Base-by-base conservation (phyloP, 2,888 invertebrate species). In the Coenonympha arcania region DNA sequence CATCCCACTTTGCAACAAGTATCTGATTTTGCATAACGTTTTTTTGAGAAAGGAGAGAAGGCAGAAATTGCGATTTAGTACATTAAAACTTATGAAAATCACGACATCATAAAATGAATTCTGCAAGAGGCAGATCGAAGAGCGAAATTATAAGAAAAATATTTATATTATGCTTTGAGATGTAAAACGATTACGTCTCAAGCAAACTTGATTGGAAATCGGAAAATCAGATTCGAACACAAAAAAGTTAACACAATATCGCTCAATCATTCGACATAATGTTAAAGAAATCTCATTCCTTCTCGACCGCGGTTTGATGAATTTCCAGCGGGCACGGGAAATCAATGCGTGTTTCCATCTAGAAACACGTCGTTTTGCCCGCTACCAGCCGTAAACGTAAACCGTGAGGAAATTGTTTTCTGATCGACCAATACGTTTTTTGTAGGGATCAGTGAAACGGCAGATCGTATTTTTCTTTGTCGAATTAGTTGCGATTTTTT, bases 281-380 rank as follows among this genome's bases (percentile, higher is more conserved):
- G 33, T 31, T 30, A 31, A 33, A 43, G 22, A 8, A 43, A 43
- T 33, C 43, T 31, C 31, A 43, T 43, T 43, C 33, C 13, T 31
- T 33, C 9, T 43, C 30, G 22, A 19, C 18, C 31, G 31, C 30
- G 43, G 31, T 31, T 31, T 19, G 31, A 22, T 13, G 20, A 43
- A 43, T 39, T 22, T 13, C 15, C 20, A 20, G 43, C 43, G 9
- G 31, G 20, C 31, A 31, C 20, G 33, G 30, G 30, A 43, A 43
- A 43, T 43, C 43, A 43, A 43, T 43, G 43, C 43, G 43, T 43
- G 43, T 33, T 31, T 43, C 22, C 31, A 43, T 33, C 43, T 31
- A 43, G 43, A 43, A 43, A 43, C 43, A 43, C 43, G 43, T 31
- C 31, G 43, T 43, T 43, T 43, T 33, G 31, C 43, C 43, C 20